These are phyloP conservation scores for Eupithecia vulgata DNA, from an alignment of 2,888 invertebrate species.

Conservation along the genomic window DNA sequence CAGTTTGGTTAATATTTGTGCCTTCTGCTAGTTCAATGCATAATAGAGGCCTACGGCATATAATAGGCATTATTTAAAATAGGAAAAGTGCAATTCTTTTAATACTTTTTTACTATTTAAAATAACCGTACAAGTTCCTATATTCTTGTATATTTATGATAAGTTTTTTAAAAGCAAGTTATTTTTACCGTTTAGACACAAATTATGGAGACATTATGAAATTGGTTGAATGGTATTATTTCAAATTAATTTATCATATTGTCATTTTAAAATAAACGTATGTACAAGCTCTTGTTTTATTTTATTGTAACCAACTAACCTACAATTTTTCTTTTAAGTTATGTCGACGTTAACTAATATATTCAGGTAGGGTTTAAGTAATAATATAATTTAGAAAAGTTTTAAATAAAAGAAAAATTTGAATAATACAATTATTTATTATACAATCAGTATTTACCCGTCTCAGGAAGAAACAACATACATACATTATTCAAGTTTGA, in stretches of 20 bases:
- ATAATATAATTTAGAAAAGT: not conserved
- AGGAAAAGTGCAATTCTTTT: not conserved
- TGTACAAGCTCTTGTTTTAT: conserved; percentile 43
- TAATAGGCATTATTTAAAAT: not conserved
- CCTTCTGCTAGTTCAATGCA: not conserved
- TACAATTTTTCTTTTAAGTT: not conserved
- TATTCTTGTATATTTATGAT: conserved; percentile 19
- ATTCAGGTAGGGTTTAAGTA: too few relatives aligned
- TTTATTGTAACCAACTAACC: conserved; percentile 5
- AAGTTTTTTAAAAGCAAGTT: conserved; percentile 16
- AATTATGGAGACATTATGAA: conserved; percentile 14
- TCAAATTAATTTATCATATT: conserved; percentile 29
- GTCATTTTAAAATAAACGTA: conserved; percentile 37
- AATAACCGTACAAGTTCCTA: conserved; percentile 29
- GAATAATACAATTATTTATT: conserved; percentile 38
- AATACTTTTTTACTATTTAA: conserved; percentile 10
- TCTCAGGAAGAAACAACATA: conserved; percentile 31
- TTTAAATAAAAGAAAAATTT: conserved; percentile 21
- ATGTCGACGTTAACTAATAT: too few relatives aligned
- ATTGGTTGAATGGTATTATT: conserved; percentile 33
- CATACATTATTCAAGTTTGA: conserved; percentile 23
- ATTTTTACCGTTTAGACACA: conserved; percentile 14
- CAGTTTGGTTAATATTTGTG: conserved; percentile 1
- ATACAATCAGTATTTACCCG: conserved; percentile 33
- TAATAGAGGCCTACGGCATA: not conserved